Conservation (phyloP, 1,140 invertebrate species). For the Andrena cerasifolii region DNA sequence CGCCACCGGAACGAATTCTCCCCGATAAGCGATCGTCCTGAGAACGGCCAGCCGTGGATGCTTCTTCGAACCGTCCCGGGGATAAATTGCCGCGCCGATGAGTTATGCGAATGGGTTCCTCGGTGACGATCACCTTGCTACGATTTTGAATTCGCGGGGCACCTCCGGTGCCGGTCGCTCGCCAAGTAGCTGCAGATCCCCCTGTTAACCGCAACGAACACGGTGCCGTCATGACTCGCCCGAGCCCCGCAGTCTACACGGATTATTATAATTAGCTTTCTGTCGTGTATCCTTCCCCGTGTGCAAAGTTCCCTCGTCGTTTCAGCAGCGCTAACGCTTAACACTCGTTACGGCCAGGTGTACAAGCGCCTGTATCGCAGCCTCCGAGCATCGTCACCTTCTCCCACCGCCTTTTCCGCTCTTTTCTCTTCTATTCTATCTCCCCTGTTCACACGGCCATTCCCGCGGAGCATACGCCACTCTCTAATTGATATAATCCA, state of each 20-base stretch:
- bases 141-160: no score
- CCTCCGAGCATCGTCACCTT: slow-evolving; percentile 37
- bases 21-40: slow-evolving; percentile 45
- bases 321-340: slow-evolving; percentile 48
- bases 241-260: slow-evolving; percentile 14
- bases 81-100: no score
- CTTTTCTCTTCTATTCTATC: slow-evolving; percentile 41
- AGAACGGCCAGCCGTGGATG: slow-evolving; percentile 16
- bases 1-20: slow-evolving; percentile 54
- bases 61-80: not conserved
- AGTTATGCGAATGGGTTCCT: no score
- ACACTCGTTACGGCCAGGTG: slow-evolving; percentile 59
- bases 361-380: slow-evolving; percentile 52
- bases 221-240: slow-evolving; percentile 37
- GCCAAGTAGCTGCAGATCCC: slow-evolving; percentile 32
- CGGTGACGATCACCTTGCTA: no score
- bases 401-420: slow-evolving; percentile 23
- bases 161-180: not conserved
- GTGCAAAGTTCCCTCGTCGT: slow-evolving; percentile 25
- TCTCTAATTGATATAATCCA: slow-evolving; percentile 67
- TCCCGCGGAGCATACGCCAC: slow-evolving; percentile 5
- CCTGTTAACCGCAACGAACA: slow-evolving; percentile 38
- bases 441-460: slow-evolving; percentile 10
- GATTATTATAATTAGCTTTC: slow-evolving; percentile 64
- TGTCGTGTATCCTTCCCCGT: slow-evolving; percentile 54